These are phyloP conservation scores for Stegastes partitus DNA, from an alignment of 2,113 vertebrate species.

Conservation along the genomic window DNA sequence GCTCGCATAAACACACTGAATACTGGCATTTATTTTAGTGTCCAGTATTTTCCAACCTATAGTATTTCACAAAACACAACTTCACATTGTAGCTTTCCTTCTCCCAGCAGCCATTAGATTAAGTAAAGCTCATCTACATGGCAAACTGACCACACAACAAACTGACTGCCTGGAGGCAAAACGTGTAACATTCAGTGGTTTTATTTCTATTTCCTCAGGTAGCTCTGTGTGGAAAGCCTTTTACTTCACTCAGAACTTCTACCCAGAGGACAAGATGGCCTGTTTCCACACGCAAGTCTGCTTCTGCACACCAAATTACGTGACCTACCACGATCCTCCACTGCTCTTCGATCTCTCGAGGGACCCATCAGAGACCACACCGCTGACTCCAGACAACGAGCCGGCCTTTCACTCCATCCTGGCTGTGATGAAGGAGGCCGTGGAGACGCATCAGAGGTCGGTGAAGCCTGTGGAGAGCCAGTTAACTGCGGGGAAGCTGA, in stretches of 20 bases:
- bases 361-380: slow-evolving; percentile 86
- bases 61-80: too few species aligned
- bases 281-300: slow-evolving; percentile 87
- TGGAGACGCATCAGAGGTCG: slow-evolving; percentile 73
- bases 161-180: background rate
- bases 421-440: slow-evolving; percentile 72
- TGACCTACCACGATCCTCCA: slow-evolving; percentile 87
- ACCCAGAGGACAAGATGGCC: slow-evolving; percentile 79
- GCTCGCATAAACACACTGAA: too few species aligned
- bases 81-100: too few species aligned
- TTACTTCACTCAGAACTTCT: slow-evolving; percentile 92
- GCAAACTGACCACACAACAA: too few species aligned
- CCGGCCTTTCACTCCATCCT: slow-evolving; percentile 83
- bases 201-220: slow-evolving; percentile 22
- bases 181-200: background rate
- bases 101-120: too few species aligned
- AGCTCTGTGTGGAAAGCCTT: slow-evolving; percentile 88
- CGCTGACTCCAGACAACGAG: slow-evolving; percentile 82
- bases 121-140: too few species aligned
- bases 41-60: too few species aligned
- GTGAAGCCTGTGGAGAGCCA: slow-evolving; percentile 82
- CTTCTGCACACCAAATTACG: slow-evolving; percentile 78
- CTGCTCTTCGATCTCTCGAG: slow-evolving; percentile 88
- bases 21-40: too few species aligned
- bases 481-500: slow-evolving; percentile 75